A percentile compares a stretch with the other conserved stretches of the same genome.
Evolutionary conservation across 1,140 invertebrate genomes (phyloP).

Genomic region (Monochamus saltuarius): DNA sequence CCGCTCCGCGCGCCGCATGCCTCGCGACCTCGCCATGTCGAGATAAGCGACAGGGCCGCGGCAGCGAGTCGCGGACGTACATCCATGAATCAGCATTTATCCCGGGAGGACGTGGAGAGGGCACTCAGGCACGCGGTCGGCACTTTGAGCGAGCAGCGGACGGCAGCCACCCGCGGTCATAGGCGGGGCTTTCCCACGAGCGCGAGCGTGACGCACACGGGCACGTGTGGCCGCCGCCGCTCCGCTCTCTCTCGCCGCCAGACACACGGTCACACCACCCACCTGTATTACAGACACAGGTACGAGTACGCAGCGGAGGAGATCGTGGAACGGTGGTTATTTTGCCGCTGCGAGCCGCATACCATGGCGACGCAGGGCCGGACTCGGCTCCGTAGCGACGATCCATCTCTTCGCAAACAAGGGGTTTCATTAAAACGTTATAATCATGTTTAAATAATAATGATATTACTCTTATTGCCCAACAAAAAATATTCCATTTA

Average conservation of each 20-base stretch:
- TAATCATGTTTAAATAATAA: too few relatives aligned
- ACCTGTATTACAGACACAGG: constrained; percentile 5
- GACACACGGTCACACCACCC: constrained; percentile 30
- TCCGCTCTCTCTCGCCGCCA: constrained; percentile 22
- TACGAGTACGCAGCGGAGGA: constrained; percentile 1
- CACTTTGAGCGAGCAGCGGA: constrained; percentile 26
- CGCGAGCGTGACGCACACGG: constrained; percentile 45
- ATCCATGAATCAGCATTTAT: constrained; percentile 23
- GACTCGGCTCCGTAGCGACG: neutral
- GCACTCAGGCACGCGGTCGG: constrained; percentile 30
- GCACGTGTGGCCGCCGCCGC: constrained; percentile 36
- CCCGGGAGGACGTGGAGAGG: constrained; percentile 9
- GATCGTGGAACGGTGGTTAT: constrained; percentile 9
- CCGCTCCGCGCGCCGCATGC: constrained; percentile 1
- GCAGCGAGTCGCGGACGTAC: constrained; percentile 14
- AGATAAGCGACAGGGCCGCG: constrained; percentile 1
- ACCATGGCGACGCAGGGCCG: constrained; percentile 2
- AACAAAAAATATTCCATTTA: too few relatives aligned
- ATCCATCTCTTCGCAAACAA: too few relatives aligned
- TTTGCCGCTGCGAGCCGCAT: neutral
- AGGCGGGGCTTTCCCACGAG: constrained; percentile 39
- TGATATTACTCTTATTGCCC: too few relatives aligned
- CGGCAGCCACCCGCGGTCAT: constrained; percentile 37
- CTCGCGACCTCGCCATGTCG: constrained; percentile 11
- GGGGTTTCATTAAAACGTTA: too few relatives aligned